Base-by-base conservation (phyloP, 1,140 invertebrate species). In the Platyura marginata region DNA sequence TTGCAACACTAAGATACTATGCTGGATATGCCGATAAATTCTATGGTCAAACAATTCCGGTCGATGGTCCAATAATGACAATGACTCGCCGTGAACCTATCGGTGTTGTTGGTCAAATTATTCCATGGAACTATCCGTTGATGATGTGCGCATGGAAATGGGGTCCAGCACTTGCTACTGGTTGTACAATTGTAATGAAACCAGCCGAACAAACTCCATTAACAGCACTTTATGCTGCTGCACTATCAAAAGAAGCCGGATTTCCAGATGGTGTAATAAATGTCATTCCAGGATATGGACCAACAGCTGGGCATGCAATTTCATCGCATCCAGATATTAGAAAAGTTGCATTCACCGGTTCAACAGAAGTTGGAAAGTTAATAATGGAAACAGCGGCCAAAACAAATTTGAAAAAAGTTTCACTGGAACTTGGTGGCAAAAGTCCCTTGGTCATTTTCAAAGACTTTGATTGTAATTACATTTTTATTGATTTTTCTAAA, bases 141-240 rank as follows among this genome's bases (percentile, higher is more conserved):
- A 51, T 86, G 37, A 79, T 90, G 79, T 54, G 70, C n/a, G 61
- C 74, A 1, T 88, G 83, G 83, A 93, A 93, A 59, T 73, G 81
- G 63, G 87, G 71, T 0, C 87, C 89, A 3, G 87, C 86, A 5
- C 58, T 93, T 32, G 78, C 83, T 21, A 67, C 77, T 44, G 87
- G 70, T 18, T 93, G 89, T 53, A 88, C 82, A 1, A 66, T 92
- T 22, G 71, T 96, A 9, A 56, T 93, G 47, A 95, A 96, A 59
- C 84, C 87, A 1, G 89, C 92, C 0, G 92, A 96, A 60, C 89
- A 94, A 63, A 96, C 93, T 0, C 91, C 92, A 1, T 63, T 97
- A 0, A 85, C 79, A 2, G 87, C 90, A 1, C 61, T 95, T 1
- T 77, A 82, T 48, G 56, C 90, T 18, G 91, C 78, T 10, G 69